phyloP scores from a whole-genome alignment of 2,797 vertebrate genomes.

The Hapalemur alaotrensis region DNA sequence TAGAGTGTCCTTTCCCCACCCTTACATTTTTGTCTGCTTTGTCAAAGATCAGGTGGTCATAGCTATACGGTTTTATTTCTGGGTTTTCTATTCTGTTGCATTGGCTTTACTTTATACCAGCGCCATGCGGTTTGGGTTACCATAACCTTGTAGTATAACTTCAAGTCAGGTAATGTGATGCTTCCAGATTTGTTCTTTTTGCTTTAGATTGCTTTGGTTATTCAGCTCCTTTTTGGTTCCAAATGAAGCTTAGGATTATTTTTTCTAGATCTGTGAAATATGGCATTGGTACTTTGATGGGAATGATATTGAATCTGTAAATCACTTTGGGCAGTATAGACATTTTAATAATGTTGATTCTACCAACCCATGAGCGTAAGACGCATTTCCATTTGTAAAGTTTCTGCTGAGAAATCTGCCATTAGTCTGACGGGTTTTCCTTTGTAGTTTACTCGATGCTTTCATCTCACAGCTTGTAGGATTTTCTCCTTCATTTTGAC shows the following conservation, averaged over 20 bases:
- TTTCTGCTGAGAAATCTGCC: too few relatives aligned
- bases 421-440: too few relatives aligned
- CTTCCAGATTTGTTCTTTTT: neutral
- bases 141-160: neutral
- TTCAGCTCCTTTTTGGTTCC: neutral
- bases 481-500: too few relatives aligned
- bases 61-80: neutral
- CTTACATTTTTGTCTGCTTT: neutral
- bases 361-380: too few relatives aligned
- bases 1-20: neutral
- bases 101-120: neutral
- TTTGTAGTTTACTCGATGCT: too few relatives aligned
- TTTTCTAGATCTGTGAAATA: neutral
- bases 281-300: too few relatives aligned
- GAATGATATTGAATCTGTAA: too few relatives aligned
- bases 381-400: too few relatives aligned
- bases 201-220: neutral
- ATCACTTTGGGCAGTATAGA: too few relatives aligned
- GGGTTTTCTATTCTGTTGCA: neutral
- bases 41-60: neutral
- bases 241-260: neutral
- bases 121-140: neutral
- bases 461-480: too few relatives aligned
- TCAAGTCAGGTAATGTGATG: neutral
- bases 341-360: too few relatives aligned